Evolutionary conservation across 1,140 invertebrate species (phyloP).

Genomic region (Trachymyrmex septentrionalis): DNA sequence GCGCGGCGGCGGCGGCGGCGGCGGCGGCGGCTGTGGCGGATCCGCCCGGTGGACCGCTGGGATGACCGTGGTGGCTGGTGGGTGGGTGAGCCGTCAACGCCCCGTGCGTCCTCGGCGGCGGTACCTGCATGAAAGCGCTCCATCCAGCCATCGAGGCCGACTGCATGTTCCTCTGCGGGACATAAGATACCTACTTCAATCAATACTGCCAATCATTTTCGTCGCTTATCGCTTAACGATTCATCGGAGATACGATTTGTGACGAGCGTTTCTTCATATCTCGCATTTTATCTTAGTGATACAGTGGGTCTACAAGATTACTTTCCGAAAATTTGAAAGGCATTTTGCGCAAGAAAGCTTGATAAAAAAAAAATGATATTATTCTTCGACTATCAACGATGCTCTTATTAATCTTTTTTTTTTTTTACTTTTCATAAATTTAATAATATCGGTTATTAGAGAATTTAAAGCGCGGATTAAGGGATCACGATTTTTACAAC

Average conservation of each 20-base stretch:
- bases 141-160: conserved; percentile 82
- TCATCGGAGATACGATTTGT: background rate
- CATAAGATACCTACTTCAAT: conserved; percentile 86
- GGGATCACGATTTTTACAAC: background rate
- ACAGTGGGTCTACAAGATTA: background rate
- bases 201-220: conserved; percentile 80
- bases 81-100: conserved; percentile 71
- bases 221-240: background rate
- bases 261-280: background rate
- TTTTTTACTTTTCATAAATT: background rate
- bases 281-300: background rate
- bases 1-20: conserved; percentile 76
- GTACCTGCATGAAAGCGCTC: conserved; percentile 83
- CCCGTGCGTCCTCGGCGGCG: conserved; percentile 81
- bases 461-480: background rate
- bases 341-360: background rate
- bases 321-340: background rate
- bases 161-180: conserved; percentile 84
- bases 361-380: background rate
- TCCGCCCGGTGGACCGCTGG: conserved; percentile 73
- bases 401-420: background rate
- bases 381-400: background rate
- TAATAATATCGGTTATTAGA: background rate
- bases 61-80: conserved; percentile 77
- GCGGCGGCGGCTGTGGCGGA: conserved; percentile 64